Percentiles rank a stretch among this genome's conserved stretches.
These are phyloP conservation scores for Oreochromis niloticus DNA, from an alignment of 2,113 vertebrate genomes.

Conservation along the genomic window DNA sequence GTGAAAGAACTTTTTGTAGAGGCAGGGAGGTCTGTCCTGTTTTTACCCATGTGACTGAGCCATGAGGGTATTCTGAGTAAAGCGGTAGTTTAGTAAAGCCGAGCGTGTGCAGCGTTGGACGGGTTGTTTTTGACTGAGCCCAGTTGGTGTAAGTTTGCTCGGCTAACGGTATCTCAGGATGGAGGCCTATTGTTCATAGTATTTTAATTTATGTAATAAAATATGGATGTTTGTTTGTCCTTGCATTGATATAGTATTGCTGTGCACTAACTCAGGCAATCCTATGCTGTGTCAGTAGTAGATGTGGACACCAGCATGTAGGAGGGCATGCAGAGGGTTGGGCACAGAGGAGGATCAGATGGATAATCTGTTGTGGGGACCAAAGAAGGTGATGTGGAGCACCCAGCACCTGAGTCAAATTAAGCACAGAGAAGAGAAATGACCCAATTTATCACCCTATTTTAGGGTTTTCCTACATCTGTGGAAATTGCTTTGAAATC, in stretches of 20 bases:
- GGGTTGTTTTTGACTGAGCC: neutral
- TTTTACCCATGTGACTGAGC: neutral
- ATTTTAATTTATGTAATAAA: neutral
- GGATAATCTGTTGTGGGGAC: neutral
- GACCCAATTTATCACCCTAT: fast-evolving
- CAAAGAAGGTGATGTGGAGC: neutral
- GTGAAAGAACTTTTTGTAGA: neutral
- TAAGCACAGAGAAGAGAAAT: neutral
- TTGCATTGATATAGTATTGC: neutral
- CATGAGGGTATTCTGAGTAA: neutral
- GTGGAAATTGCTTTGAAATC: neutral
- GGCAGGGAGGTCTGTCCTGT: neutral
- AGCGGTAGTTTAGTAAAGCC: neutral
- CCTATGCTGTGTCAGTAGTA: neutral
- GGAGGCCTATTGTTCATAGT: fast-evolving
- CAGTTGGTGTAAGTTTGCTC: neutral
- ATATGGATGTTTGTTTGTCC: neutral
- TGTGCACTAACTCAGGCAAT: fast-evolving
- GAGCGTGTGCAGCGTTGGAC: neutral
- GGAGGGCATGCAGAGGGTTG: neutral
- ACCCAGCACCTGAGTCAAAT: neutral
- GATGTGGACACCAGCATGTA: neutral
- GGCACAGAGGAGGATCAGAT: neutral
- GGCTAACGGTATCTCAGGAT: fast-evolving
- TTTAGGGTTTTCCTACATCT: neutral